A percentile compares a stretch with the other conserved stretches of the same genome.
Evolutionary conservation across 2,888 invertebrate genomes (phyloP).

Genomic region (Euclidia mi): DNA sequence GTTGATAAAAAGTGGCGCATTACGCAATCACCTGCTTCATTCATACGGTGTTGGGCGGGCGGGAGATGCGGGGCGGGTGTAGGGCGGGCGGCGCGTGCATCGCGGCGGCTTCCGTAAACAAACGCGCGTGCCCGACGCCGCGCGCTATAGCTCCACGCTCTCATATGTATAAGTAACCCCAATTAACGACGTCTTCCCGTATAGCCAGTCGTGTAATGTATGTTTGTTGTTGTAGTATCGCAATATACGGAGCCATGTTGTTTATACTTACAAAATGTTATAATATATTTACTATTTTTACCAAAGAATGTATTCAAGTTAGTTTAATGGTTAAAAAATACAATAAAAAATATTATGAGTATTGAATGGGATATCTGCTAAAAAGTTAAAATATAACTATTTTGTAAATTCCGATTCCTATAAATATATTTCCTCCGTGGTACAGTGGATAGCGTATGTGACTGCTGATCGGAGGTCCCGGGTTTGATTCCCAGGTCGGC

Average conservation of each 20-base stretch:
- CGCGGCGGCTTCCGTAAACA: slow-evolving; percentile 52
- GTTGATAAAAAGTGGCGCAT: slow-evolving; percentile 33
- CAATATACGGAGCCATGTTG: not conserved
- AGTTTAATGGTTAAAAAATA: too few species aligned
- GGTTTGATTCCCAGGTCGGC: too few species aligned
- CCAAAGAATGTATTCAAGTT: too few species aligned
- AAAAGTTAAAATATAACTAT: too few species aligned
- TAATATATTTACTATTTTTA: too few species aligned
- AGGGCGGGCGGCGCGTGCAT: slow-evolving; percentile 10
- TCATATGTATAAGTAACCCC: slow-evolving; percentile 24
- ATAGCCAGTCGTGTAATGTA: not conserved
- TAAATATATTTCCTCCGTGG: too few species aligned
- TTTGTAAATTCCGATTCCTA: too few species aligned
- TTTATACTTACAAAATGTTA: not conserved
- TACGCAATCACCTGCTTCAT: slow-evolving; percentile 59
- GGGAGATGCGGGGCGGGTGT: too few species aligned
- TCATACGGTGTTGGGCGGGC: slow-evolving; percentile 46
- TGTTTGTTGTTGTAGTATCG: slow-evolving; percentile 2
- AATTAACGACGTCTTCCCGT: slow-evolving; percentile 24
- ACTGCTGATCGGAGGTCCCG: too few species aligned
- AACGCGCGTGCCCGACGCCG: slow-evolving; percentile 47
- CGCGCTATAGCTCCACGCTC: slow-evolving; percentile 7
- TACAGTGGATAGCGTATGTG: too few species aligned
- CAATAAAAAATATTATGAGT: too few species aligned
- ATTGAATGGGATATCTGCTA: too few species aligned